These are phyloP conservation scores for Oryzias sinensis DNA, from an alignment of 2,797 vertebrate species.

Conservation along the genomic window DNA sequence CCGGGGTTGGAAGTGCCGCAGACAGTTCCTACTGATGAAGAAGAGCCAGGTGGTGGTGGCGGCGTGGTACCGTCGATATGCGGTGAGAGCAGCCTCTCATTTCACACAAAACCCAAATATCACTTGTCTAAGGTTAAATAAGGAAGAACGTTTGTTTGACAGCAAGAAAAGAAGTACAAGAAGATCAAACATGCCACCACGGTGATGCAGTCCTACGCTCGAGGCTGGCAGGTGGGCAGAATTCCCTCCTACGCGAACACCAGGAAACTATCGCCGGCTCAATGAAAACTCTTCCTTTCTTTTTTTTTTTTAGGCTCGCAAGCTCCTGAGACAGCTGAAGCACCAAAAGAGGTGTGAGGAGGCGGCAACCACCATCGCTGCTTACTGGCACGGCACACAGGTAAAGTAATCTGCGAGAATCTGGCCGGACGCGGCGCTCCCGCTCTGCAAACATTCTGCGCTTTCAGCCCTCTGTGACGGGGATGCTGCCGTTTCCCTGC, in stretches of 20 bases:
- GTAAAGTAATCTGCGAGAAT: slow-evolving; percentile 67
- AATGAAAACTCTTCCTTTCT: not conserved
- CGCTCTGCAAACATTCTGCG: slow-evolving; percentile 16
- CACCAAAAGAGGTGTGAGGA: slow-evolving; percentile 91
- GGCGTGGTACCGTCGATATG: slow-evolving; percentile 89
- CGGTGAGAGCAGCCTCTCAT: slow-evolving; percentile 75
- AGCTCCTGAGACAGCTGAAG: slow-evolving; percentile 90
- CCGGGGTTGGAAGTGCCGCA: slow-evolving; percentile 93
- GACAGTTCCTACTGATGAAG: slow-evolving; percentile 88
- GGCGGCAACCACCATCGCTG: slow-evolving; percentile 90
- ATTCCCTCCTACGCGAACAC: too few species aligned
- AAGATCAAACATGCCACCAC: slow-evolving; percentile 87
- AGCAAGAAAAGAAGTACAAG: slow-evolving; percentile 95
- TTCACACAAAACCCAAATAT: too few species aligned
- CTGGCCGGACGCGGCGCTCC: slow-evolving; percentile 13
- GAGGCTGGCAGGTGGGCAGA: slow-evolving; percentile 91
- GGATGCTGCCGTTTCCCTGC: slow-evolving; percentile 43
- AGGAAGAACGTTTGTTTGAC: slow-evolving; percentile 7
- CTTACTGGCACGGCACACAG: slow-evolving; percentile 95
- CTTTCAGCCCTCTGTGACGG: slow-evolving; percentile 36
- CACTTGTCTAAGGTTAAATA: not conserved
- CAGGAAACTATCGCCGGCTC: too few species aligned
- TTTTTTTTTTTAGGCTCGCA: slow-evolving; percentile 81
- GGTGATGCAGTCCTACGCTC: slow-evolving; percentile 90
- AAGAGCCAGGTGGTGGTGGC: slow-evolving; percentile 91